phyloP scores from a whole-genome alignment of 2,888 invertebrate species.

The Scelioninae gen. 2 region DNA sequence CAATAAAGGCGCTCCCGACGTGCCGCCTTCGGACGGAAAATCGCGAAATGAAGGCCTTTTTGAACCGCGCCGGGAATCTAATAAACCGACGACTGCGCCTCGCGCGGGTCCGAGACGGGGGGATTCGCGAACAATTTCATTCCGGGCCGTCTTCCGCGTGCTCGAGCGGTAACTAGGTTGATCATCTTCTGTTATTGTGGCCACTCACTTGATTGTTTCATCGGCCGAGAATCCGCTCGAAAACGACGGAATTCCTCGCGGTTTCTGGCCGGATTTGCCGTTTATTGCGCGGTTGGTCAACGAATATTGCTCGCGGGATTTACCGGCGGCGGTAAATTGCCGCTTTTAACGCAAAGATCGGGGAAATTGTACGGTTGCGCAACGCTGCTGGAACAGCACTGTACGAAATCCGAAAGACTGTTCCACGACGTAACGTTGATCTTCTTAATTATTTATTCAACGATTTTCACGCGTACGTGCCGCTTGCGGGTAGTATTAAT shows the following conservation, averaged over 20 bases:
- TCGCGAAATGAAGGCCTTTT: slow-evolving; percentile 18
- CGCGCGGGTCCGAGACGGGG: slow-evolving; percentile 20
- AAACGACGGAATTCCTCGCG: slow-evolving; percentile 15
- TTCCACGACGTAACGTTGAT: too few species aligned
- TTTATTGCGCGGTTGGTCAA: slow-evolving; percentile 26
- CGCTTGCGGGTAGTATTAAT: too few species aligned
- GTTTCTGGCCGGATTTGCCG: slow-evolving; percentile 21
- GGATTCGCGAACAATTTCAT: slow-evolving; percentile 43
- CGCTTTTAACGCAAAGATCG: too few species aligned
- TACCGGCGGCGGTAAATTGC: too few species aligned
- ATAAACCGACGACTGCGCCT: slow-evolving; percentile 22
- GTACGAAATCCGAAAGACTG: too few species aligned
- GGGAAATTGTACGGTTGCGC: too few species aligned
- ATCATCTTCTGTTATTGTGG: slow-evolving; percentile 40
- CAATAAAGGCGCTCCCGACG: too few species aligned
- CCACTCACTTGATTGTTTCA: slow-evolving; percentile 42
- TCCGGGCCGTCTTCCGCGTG: slow-evolving; percentile 31
- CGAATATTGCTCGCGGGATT: slow-evolving; percentile 28
- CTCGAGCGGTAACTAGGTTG: slow-evolving; percentile 25
- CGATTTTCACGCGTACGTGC: too few species aligned
- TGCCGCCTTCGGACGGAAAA: too few species aligned
- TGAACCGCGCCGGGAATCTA: slow-evolving; percentile 37
- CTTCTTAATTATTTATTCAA: too few species aligned
- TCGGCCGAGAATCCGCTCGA: slow-evolving; percentile 18
- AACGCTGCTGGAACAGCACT: too few species aligned